Base-by-base conservation (phyloP, 2,113 vertebrate species). In the Gila orcuttii region DNA sequence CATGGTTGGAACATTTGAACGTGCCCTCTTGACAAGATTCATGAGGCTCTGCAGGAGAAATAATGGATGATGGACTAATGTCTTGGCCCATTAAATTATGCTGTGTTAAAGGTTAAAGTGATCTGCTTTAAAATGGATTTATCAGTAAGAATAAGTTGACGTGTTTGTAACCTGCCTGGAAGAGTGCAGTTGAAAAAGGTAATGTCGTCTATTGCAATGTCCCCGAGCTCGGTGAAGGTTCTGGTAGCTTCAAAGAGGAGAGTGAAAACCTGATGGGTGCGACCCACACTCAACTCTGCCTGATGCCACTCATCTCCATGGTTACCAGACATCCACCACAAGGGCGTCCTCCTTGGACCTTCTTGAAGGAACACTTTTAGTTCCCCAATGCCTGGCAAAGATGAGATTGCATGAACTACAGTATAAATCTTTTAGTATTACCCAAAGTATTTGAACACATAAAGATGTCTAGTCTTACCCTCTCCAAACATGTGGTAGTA, bases 201-300 rank as follows among this genome's bases (percentile, higher is more conserved):
- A 6, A 95, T 85, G 89, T 95, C 94, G 78, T 95, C 95, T 25
- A 95, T 87, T 47, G 92, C 90, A 0, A 95, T 84, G 78, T 94
- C 92, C 66, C 94, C 93, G 0, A 88, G 90, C 5, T 81, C 55
- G 55, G 80, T 88, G 15, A 93, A 94, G 62, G 84, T 86, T 74
- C 91, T 90, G 83, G 91, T 91, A 50, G 93, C 93, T 87, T 94
- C 89, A 77, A 95, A 94, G 57, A 92, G 75, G 79, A 95, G 42
- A 45, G 31, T 80, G 78, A 95, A 95, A 71, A 92, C 85, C 33
- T 87, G 90, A 33, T 92, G 90, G 25, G 89, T 89, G 69, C 94
- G 90, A 45, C 91, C 93, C 42, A 94, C 80, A 0, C 2, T 74
- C 2, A 95, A 89, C 64, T 92, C 90, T 7, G 87, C 91, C 0